Conservation (phyloP, 2,113 vertebrate species). For the Hydropotes inermis region DNA sequence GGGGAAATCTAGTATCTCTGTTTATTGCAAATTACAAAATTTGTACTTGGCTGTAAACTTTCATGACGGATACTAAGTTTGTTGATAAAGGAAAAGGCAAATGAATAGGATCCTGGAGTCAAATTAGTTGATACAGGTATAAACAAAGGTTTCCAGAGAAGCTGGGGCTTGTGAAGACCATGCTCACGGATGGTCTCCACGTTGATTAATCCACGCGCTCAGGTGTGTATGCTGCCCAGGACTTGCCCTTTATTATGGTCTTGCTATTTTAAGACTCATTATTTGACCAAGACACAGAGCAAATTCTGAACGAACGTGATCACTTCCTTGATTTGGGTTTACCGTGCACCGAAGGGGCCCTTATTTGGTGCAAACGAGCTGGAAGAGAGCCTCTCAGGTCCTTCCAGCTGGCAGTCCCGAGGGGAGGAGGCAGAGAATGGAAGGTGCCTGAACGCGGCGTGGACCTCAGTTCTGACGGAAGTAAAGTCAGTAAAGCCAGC, state of each 20-base stretch:
- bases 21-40: neutral
- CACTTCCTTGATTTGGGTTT: neutral
- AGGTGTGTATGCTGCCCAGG: neutral
- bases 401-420: neutral
- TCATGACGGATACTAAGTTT: neutral
- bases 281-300: neutral
- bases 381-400: neutral
- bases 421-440: too few species aligned
- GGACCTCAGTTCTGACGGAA: fast-evolving
- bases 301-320: neutral
- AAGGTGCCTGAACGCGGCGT: fast-evolving
- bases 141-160: neutral
- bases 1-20: neutral
- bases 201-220: neutral
- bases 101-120: neutral
- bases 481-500: neutral
- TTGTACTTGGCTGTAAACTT: neutral
- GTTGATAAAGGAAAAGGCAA: neutral
- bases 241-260: neutral
- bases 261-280: neutral
- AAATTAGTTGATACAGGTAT: neutral
- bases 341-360: neutral
- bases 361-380: neutral
- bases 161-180: neutral
- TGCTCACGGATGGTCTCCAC: neutral